Percentiles rank a stretch among this genome's conserved stretches.
phyloP scores from a whole-genome alignment of 2,797 vertebrate species.

The Artibeus jamaicensis region DNA sequence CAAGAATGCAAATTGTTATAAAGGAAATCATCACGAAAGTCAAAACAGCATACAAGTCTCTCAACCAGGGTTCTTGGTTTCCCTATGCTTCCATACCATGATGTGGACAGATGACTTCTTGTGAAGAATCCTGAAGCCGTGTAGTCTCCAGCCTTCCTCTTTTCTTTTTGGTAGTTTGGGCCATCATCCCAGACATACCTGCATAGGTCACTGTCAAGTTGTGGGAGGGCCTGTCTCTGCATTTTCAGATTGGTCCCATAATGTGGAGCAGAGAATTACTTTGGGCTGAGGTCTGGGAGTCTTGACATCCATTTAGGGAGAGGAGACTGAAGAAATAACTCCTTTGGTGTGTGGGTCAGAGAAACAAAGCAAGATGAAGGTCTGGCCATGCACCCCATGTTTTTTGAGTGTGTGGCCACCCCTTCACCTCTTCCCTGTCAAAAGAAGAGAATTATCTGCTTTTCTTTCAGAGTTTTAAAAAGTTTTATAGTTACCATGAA shows the following conservation, averaged over 20 bases:
- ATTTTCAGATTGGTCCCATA: not conserved
- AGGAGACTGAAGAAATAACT: not conserved
- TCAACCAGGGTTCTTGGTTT: not conserved
- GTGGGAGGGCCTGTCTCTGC: not conserved
- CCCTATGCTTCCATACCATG: not conserved
- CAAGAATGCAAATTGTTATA: not conserved
- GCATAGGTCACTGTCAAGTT: not conserved
- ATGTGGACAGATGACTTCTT: not conserved
- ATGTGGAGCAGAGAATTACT: not conserved
- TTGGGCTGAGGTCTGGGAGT: not conserved
- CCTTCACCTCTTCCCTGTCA: not conserved
- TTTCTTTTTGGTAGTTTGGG: not conserved
- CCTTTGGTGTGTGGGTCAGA: not conserved
- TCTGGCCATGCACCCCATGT: not conserved
- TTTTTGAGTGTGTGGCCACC: not conserved
- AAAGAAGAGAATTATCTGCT: not conserved
- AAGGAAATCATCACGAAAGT: not conserved
- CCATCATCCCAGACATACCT: not conserved
- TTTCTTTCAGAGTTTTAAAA: slow-evolving; percentile 31
- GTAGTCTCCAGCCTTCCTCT: not conserved
- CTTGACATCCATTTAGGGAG: not conserved
- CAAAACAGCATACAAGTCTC: not conserved
- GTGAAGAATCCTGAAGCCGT: not conserved
- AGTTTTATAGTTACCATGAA: not conserved
- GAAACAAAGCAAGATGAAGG: not conserved